These are phyloP conservation scores for Grammomys dolichurus DNA, from an alignment of 2,113 vertebrate species.

Conservation along the genomic window DNA sequence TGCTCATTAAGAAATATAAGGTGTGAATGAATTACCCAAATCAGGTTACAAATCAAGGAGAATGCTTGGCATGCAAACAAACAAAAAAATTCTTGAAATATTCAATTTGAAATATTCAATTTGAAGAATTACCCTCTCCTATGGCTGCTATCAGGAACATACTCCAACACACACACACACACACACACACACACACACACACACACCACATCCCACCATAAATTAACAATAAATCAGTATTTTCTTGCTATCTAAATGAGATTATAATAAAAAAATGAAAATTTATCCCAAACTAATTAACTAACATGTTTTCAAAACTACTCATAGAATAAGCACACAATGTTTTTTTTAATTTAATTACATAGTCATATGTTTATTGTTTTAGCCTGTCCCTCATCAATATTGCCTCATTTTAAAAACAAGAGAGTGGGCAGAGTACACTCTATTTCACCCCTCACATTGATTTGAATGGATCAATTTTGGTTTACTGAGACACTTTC, in stretches of 20 bases:
- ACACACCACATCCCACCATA: not conserved
- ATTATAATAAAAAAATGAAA: not conserved
- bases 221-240: slow-evolving; percentile 1
- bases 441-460: not conserved
- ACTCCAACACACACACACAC: not conserved
- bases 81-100: slow-evolving; percentile 46
- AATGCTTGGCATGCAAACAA: not conserved
- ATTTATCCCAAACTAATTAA: not conserved
- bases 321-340: not conserved
- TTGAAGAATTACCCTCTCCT: not conserved
- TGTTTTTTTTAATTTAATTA: not conserved
- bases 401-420: not conserved
- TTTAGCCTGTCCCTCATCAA: not conserved
- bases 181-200: no score
- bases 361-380: slow-evolving; percentile 8
- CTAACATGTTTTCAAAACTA: not conserved
- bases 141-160: not conserved
- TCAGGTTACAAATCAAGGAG: not conserved
- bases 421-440: not conserved
- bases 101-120: not conserved
- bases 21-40: slow-evolving; percentile 28
- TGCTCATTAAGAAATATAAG: not conserved
- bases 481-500: not conserved
- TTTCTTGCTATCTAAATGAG: not conserved
- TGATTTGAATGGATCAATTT: not conserved